Percentiles rank a stretch among this genome's conserved stretches.
phyloP scores from a whole-genome alignment of 2,797 vertebrate species.

The Remorina albescens region DNA sequence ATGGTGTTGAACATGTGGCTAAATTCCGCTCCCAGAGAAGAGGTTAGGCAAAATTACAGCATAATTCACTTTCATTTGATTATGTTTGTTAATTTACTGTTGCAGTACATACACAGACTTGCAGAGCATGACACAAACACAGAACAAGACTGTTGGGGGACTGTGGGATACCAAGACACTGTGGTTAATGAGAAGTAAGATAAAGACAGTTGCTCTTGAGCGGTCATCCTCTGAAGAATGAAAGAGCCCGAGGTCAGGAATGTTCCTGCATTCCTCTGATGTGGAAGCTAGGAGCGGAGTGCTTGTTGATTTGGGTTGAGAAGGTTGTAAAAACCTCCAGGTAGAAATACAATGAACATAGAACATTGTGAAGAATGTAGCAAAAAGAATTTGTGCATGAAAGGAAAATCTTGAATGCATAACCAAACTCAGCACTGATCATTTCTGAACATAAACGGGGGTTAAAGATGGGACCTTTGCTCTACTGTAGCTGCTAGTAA shows the following conservation, averaged over 20 bases:
- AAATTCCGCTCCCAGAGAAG: background rate
- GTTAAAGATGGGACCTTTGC: constrained; percentile 8
- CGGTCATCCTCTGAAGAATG: constrained; percentile 64
- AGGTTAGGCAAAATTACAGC: background rate
- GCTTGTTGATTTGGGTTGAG: constrained; percentile 46
- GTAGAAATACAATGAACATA: constrained; percentile 6
- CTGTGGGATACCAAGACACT: background rate
- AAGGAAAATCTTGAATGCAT: background rate
- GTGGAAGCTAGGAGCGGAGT: constrained; percentile 58
- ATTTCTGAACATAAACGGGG: background rate
- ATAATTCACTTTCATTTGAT: background rate
- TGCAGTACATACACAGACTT: background rate
- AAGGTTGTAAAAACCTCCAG: constrained; percentile 21
- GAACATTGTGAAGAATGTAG: background rate
- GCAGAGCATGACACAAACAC: no score
- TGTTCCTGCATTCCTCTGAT: constrained; percentile 74
- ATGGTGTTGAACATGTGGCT: background rate
- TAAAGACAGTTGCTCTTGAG: constrained; percentile 41
- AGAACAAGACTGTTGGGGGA: background rate
- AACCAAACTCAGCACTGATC: background rate
- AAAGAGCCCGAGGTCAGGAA: constrained; percentile 71
- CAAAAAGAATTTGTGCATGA: background rate
- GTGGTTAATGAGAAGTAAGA: constrained; percentile 43
- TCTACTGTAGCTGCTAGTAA: no score
- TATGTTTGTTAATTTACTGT: no score